Conservation (phyloP, 2,888 invertebrate genomes). For the Nezara viridula region DNA sequence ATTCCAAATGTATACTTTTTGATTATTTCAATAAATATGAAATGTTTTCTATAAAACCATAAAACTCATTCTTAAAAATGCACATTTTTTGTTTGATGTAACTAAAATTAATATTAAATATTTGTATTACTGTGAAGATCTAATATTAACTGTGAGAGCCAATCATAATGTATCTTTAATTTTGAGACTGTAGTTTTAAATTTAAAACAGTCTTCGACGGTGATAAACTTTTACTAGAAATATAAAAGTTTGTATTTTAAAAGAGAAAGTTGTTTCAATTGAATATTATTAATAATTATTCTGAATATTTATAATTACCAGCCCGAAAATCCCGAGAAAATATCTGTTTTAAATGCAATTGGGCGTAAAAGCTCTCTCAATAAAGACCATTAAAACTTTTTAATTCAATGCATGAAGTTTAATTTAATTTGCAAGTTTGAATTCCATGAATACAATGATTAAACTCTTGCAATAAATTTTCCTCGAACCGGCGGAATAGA, state of each 20-base stretch:
- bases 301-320: background rate
- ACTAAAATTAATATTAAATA: too few species aligned
- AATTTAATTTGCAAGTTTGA: conserved; percentile 35
- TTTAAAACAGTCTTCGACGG: too few species aligned
- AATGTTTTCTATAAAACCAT: too few species aligned
- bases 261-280: background rate
- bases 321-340: background rate
- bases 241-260: background rate
- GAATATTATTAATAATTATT: background rate
- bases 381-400: conserved; percentile 13
- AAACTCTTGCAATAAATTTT: background rate
- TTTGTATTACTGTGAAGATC: too few species aligned
- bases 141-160: too few species aligned
- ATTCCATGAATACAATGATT: conserved; percentile 31
- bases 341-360: background rate
- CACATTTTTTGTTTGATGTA: too few species aligned
- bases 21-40: too few species aligned
- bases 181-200: too few species aligned
- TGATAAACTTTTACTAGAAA: too few species aligned
- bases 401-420: conserved; percentile 25
- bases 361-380: background rate
- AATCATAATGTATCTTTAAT: too few species aligned
- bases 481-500: background rate
- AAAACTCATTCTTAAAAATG: too few species aligned
- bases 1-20: too few species aligned